Evolutionary conservation across 2,888 invertebrate species (phyloP).

Genomic region (Dryobota labecula): DNA sequence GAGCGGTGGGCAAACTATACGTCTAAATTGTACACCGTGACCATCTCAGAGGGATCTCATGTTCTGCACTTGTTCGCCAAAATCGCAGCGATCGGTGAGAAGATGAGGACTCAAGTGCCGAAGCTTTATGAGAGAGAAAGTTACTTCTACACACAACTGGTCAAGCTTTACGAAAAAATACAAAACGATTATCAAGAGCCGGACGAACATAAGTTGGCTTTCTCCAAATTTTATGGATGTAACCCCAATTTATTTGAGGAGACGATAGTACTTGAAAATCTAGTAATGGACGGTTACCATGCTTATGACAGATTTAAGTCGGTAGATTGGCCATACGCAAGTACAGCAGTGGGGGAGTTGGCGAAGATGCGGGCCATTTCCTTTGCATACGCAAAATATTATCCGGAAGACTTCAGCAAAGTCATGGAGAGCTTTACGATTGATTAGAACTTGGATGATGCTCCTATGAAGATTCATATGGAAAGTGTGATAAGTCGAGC

Average conservation of each 20-base stretch:
- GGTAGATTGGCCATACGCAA: constrained; percentile 79
- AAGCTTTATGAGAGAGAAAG: constrained; percentile 73
- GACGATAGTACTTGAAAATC: constrained; percentile 79
- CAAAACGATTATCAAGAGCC: constrained; percentile 70
- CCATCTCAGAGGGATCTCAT: constrained; percentile 54
- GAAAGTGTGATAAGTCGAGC: constrained; percentile 47
- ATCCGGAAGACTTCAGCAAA: constrained; percentile 75
- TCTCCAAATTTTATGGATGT: constrained; percentile 76
- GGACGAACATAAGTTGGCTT: constrained; percentile 67
- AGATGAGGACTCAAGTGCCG: constrained; percentile 65
- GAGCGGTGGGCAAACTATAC: constrained; percentile 75
- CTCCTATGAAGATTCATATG: constrained; percentile 28
- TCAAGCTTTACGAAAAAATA: constrained; percentile 68
- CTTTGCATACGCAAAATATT: constrained; percentile 67
- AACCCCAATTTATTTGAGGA: constrained; percentile 69
- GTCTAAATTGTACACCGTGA: constrained; percentile 65
- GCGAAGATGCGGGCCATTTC: constrained; percentile 85
- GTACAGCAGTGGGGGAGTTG: constrained; percentile 72
- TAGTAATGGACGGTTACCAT: constrained; percentile 72
- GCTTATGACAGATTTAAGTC: constrained; percentile 74
- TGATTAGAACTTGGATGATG: constrained; percentile 32
- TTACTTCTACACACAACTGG: constrained; percentile 73
- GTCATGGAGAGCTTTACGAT: constrained; percentile 61
- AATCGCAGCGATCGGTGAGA: constrained; percentile 73
- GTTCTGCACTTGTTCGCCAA: constrained; percentile 75